These are phyloP conservation scores for Oikopleura vanhoeffeni DNA, from an alignment of 23 tunicate genomes.

Conservation along the genomic window DNA sequence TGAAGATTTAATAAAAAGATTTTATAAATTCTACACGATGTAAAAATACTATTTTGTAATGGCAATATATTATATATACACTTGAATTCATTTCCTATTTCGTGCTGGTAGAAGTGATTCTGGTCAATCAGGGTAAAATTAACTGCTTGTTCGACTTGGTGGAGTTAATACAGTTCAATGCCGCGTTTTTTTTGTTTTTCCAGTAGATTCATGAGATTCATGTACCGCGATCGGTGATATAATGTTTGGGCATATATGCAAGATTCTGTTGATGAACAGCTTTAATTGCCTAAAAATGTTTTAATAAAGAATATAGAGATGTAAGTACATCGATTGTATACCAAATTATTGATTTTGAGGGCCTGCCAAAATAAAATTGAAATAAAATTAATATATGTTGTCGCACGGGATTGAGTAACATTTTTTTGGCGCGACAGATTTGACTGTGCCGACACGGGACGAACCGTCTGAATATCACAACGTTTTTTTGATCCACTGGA, in stretches of 20 bases:
- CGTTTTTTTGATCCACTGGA: too few relatives aligned
- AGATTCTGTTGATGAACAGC: slow-evolving; percentile 82
- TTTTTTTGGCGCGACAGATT: too few relatives aligned
- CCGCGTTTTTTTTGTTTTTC: slow-evolving; percentile 84
- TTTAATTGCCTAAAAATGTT: slow-evolving; percentile 23
- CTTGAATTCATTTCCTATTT: too few relatives aligned
- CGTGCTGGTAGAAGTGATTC: slow-evolving; percentile 40
- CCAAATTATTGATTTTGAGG: background rate
- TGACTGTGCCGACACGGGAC: too few relatives aligned
- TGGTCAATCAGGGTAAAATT: slow-evolving; percentile 86
- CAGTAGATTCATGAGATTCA: slow-evolving; percentile 84
- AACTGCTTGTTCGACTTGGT: too few relatives aligned
- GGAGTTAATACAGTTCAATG: too few relatives aligned
- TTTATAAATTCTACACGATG: too few relatives aligned
- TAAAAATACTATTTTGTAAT: too few relatives aligned
- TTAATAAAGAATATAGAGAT: background rate
- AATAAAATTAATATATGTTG: background rate
- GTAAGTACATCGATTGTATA: too few relatives aligned
- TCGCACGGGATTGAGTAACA: background rate
- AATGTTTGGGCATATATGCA: slow-evolving; percentile 66
- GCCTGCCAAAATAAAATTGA: background rate
- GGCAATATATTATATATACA: too few relatives aligned
- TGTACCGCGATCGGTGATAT: slow-evolving; percentile 94
- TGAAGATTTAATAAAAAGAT: too few relatives aligned
- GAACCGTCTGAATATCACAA: too few relatives aligned